Conservation (phyloP, 2,113 vertebrate genomes). For the Cacatua alba region DNA sequence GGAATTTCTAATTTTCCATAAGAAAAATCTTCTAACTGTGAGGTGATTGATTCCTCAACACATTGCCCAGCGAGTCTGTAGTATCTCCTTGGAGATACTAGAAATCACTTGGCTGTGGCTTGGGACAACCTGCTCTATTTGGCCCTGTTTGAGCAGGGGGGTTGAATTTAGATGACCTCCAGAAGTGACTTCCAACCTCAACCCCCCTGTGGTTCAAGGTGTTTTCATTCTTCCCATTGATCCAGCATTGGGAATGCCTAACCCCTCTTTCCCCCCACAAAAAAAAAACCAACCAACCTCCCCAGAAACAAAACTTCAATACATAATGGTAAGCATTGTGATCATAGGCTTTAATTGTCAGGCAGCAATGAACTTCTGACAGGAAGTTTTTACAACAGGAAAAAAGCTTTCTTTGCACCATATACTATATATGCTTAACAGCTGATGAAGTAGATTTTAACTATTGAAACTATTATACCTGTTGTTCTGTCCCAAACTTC, state of each 20-base stretch:
- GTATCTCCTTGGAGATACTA: neutral
- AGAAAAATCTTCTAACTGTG: neutral
- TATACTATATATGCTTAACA: neutral
- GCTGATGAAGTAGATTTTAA: neutral
- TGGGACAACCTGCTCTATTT: neutral
- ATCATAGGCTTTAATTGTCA: neutral
- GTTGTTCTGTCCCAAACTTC: neutral
- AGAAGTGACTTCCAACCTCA: neutral
- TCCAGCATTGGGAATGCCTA: neutral
- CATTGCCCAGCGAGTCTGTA: accelerated
- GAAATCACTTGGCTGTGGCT: neutral
- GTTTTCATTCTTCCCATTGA: neutral
- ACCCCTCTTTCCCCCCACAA: neutral
- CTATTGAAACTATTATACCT: neutral
- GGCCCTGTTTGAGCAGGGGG: neutral
- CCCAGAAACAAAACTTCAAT: neutral
- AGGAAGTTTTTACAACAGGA: neutral
- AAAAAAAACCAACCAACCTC: neutral
- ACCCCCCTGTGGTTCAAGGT: neutral
- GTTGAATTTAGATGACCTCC: neutral
- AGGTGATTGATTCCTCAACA: accelerated
- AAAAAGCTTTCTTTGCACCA: neutral
- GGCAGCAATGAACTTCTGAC: neutral
- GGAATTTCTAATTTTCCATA: neutral
- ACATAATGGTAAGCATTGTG: neutral